Base-by-base conservation (phyloP, 2,888 invertebrate species). In the Drosophila stalkeri region DNA sequence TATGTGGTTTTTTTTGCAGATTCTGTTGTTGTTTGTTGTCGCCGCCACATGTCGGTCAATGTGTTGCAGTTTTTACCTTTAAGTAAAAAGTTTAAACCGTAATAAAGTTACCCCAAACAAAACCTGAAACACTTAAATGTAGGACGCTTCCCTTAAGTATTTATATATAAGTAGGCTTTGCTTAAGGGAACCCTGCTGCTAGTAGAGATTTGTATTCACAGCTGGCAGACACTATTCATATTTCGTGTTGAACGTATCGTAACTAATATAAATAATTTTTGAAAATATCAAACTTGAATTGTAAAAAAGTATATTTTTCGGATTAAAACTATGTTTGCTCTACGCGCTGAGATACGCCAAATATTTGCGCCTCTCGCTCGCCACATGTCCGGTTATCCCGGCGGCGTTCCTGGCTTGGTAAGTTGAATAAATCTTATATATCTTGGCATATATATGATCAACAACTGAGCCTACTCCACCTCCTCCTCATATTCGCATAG, bases 391-490 rank as follows among this genome's bases (percentile, higher is more conserved):
- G 90, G 90, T 1, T 54, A 78, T 59, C 37, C 65, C 0, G 86
- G 86, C 7, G 90, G 91, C 3, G 1, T 64, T 43, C 91, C 90
- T 0, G 92, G 92, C 5, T n/a, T 67, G 72, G 90, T 90, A 72
- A 83, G 91, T 76, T 31, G 7, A 1, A 51, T 9, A n/a, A 14
- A 3, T 35, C 20, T 35, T 35, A n/a, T 37, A 37, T 37, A 16
- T 37, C 3, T 11, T 27, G 27, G 27, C 27, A 9, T 27, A 37
- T 54, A 23, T 23, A 54, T n/a, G n/a, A 31, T 7, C 18, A 18
- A 8, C 7, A 51, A 33, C 12, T 33, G 18, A 18, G 33, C 14
- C 7, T 44, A 11, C 44, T 44, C n/a, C 23, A 23, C 14, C 14
- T 20, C 35, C 14, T 12, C 43, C 43, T 20, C 14, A 12, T 12